Percentiles rank a stretch among this genome's conserved stretches.
These are phyloP conservation scores for Tichodroma muraria DNA, from an alignment of 2,113 vertebrate species.

Conservation along the genomic window DNA sequence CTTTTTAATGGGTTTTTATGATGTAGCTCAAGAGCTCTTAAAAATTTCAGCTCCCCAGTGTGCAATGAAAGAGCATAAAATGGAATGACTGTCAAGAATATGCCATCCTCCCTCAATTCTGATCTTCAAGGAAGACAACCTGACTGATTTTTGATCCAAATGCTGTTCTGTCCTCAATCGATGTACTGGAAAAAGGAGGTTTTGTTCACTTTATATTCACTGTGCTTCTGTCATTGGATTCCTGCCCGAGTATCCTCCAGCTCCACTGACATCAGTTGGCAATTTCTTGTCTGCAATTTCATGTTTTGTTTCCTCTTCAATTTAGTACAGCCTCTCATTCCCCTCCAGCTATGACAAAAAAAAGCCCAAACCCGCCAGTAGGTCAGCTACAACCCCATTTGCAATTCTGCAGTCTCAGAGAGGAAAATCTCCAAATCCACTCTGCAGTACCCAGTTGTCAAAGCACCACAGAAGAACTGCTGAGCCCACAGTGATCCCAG, in stretches of 20 bases:
- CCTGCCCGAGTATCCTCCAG: conserved; percentile 52
- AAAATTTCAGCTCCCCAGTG: conserved; percentile 47
- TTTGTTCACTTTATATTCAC: conserved; percentile 64
- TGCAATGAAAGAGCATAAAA: conserved; percentile 58
- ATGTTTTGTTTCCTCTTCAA: conserved; percentile 51
- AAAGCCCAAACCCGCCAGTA: neutral
- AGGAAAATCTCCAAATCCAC: neutral
- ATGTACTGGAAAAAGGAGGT: conserved; percentile 45
- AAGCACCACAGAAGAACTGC: neutral
- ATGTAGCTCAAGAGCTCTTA: conserved; percentile 53
- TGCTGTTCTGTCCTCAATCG: conserved; percentile 40
- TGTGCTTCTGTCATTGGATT: conserved; percentile 58
- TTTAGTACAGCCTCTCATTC: neutral
- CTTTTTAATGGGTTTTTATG: conserved; percentile 52
- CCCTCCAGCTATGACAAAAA: neutral
- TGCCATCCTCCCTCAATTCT: conserved; percentile 31
- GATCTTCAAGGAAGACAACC: conserved; percentile 57
- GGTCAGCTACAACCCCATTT: neutral
- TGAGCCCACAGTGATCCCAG: neutral
- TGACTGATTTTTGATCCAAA: conserved; percentile 63
- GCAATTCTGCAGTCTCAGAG: neutral
- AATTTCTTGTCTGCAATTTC: conserved; percentile 39
- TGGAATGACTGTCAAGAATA: conserved; percentile 49
- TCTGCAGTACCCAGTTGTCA: neutral
- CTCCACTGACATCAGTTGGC: conserved; percentile 53